Evolutionary conservation across 2,113 vertebrate genomes (phyloP).

Genomic region (Dromiciops gliroides): DNA sequence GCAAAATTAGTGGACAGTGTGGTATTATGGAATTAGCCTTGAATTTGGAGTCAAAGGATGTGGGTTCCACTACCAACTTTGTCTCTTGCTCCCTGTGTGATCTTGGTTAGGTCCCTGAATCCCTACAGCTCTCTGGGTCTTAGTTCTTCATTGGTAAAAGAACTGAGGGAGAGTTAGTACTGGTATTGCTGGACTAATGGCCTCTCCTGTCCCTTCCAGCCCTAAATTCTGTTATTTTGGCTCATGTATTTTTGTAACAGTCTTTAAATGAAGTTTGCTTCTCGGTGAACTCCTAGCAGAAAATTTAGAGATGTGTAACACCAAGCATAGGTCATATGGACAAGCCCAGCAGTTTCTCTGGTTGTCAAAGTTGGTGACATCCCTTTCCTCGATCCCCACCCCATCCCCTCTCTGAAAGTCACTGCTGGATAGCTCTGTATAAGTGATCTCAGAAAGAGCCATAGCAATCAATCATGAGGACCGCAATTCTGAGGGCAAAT

Average conservation of each 20-base stretch:
- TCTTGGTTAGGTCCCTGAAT: background rate
- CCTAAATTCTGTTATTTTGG: too few species aligned
- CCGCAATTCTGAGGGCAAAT: background rate
- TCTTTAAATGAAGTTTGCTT: conserved; percentile 5
- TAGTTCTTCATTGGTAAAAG: background rate
- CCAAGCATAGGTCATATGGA: background rate
- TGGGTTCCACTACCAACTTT: background rate
- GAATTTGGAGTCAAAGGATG: background rate
- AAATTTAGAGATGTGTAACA: background rate
- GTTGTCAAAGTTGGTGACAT: too few species aligned
- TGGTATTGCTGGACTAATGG: background rate
- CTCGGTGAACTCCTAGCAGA: conserved; percentile 29
- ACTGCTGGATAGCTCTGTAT: background rate
- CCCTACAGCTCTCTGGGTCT: background rate
- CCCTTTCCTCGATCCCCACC: background rate
- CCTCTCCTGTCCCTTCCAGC: background rate
- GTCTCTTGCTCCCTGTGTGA: background rate
- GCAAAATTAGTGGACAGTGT: background rate
- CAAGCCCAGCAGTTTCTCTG: background rate
- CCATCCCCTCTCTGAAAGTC: background rate
- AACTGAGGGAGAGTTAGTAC: background rate
- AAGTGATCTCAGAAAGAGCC: background rate
- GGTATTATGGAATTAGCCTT: background rate
- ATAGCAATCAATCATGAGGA: background rate
- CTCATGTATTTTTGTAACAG: background rate